phyloP scores from a whole-genome alignment of 1,140 invertebrate genomes.

The Macrobrachium nipponense region DNA sequence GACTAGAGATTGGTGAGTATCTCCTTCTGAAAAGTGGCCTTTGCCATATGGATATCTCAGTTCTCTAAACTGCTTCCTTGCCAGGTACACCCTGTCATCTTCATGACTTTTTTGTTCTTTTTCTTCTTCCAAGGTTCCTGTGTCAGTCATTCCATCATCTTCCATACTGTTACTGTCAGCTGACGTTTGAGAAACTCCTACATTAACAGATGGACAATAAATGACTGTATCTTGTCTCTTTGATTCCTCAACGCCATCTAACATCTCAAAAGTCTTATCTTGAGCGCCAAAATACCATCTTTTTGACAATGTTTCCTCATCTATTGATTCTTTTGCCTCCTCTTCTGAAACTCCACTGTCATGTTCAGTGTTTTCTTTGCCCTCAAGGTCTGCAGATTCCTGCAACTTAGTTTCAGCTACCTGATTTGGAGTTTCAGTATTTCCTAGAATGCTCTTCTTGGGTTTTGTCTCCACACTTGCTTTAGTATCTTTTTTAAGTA shows the following conservation, averaged over 20 bases:
- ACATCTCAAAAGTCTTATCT: too few relatives aligned
- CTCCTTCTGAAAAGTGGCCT: too few relatives aligned
- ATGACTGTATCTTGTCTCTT: not conserved
- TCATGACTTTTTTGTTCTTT: slow-evolving; percentile 1
- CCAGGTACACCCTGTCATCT: not conserved
- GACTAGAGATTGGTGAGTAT: too few relatives aligned
- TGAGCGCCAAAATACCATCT: too few relatives aligned
- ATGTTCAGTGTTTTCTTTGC: too few relatives aligned
- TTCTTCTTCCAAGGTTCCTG: not conserved
- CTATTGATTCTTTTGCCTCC: not conserved
- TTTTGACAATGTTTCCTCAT: not conserved
- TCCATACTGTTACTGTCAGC: not conserved
- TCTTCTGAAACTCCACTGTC: not conserved
- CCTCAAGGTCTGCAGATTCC: not conserved
- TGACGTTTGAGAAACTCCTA: not conserved
- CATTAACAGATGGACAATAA: not conserved
- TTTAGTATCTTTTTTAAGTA: not conserved
- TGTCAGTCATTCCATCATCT: not conserved
- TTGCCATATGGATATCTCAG: too few relatives aligned
- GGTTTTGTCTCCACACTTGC: not conserved
- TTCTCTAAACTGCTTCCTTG: too few relatives aligned
- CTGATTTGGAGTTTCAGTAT: not conserved
- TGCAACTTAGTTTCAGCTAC: not conserved
- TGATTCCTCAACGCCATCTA: too few relatives aligned
- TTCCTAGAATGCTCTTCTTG: too few relatives aligned